Conservation (phyloP, 1,140 invertebrate species). For the Aphis gossypii region DNA sequence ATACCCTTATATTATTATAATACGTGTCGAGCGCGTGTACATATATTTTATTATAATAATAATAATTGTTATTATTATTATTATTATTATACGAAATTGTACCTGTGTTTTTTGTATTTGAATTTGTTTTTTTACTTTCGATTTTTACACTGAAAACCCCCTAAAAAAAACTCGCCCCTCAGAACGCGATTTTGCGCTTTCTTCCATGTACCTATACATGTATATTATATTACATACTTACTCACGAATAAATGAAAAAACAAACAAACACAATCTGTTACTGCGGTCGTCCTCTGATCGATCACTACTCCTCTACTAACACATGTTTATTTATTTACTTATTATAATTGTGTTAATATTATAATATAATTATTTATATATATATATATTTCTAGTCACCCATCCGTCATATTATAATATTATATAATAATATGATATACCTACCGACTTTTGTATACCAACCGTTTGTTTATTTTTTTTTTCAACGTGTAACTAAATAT, state of each 20-base stretch:
- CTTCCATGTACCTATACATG: too few species aligned
- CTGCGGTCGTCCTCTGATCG: neutral
- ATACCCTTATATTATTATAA: too few species aligned
- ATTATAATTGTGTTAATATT: neutral
- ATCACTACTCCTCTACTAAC: neutral
- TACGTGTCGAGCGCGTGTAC: neutral
- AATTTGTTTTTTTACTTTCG: too few species aligned
- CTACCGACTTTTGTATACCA: neutral
- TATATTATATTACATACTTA: too few species aligned
- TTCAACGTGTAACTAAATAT: neutral
- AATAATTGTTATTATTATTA: neutral
- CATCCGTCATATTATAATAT: neutral
- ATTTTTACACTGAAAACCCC: too few species aligned
- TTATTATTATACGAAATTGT: too few species aligned
- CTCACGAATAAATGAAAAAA: too few species aligned
- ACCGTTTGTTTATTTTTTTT: neutral
- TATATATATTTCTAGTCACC: neutral
- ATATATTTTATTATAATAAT: neutral
- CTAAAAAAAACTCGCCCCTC: too few species aligned
- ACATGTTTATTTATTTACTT: neutral
- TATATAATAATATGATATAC: neutral
- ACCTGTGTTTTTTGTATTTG: too few species aligned
- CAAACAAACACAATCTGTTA: too few species aligned
- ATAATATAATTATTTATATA: neutral
- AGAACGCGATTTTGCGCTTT: too few species aligned